These are phyloP conservation scores for Cynopterus brachyotis DNA, from an alignment of 2,113 vertebrate species.

Conservation along the genomic window DNA sequence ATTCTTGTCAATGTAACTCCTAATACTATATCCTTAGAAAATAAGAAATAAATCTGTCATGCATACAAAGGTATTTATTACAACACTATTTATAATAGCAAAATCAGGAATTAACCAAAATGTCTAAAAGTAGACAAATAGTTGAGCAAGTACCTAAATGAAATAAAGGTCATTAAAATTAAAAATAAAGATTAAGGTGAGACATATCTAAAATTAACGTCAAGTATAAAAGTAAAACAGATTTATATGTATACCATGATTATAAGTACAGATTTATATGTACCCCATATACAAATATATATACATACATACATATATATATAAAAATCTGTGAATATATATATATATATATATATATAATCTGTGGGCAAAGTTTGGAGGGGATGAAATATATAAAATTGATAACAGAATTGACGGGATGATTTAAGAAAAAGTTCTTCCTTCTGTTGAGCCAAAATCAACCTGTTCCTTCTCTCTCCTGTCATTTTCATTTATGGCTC, in stretches of 20 bases:
- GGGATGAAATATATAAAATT: not conserved
- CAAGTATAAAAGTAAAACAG: slow-evolving; percentile 14
- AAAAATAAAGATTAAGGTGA: slow-evolving; percentile 7
- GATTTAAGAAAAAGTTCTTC: not conserved
- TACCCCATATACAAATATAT: not conserved
- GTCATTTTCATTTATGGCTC: not conserved
- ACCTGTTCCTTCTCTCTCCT: not conserved
- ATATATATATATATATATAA: not conserved
- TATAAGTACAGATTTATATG: not conserved
- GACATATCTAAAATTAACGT: not conserved
- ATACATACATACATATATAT: not conserved
- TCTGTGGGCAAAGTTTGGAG: not conserved
- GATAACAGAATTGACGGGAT: not conserved
- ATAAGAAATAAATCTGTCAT: not conserved
- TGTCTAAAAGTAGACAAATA: not conserved
- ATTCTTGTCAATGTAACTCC: not conserved
- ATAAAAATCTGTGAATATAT: not conserved
- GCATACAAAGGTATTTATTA: not conserved
- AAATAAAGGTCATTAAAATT: slow-evolving; percentile 8
- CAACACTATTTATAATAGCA: not conserved
- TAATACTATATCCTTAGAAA: not conserved
- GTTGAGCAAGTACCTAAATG: not conserved
- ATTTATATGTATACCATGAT: not conserved
- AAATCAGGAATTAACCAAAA: not conserved
- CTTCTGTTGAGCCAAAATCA: not conserved